Conservation (phyloP, 2,888 invertebrate genomes). For the Caenorhabditis sp. region DNA sequence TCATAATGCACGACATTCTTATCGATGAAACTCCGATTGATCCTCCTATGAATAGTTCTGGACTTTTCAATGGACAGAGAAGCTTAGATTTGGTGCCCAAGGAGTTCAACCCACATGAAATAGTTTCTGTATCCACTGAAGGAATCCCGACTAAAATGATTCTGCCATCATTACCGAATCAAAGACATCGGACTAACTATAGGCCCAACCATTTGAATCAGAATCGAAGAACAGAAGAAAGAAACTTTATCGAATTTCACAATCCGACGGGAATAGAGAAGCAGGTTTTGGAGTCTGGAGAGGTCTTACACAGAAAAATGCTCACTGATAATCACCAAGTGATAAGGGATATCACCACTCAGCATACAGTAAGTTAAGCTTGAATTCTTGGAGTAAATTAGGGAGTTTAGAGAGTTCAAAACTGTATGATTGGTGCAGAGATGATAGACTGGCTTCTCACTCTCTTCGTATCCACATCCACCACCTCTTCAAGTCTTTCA, state of each 20-base stretch:
- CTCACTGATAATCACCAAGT: slow-evolving; percentile 71
- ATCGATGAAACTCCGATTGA: slow-evolving; percentile 66
- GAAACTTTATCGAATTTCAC: slow-evolving; percentile 54
- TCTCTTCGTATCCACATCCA: slow-evolving; percentile 67
- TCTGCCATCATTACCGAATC: slow-evolving; percentile 7
- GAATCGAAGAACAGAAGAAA: slow-evolving; percentile 11
- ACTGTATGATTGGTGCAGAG: slow-evolving; percentile 90
- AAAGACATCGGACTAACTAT: slow-evolving; percentile 10
- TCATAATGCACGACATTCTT: slow-evolving; percentile 80
- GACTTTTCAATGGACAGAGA: slow-evolving; percentile 49
- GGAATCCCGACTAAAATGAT: slow-evolving; percentile 30
- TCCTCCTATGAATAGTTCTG: slow-evolving; percentile 17
- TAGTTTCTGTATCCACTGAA: slow-evolving; percentile 34
- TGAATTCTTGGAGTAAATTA: not conserved
- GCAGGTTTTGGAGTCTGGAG: slow-evolving; percentile 40
- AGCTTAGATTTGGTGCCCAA: slow-evolving; percentile 26
- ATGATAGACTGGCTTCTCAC: slow-evolving; percentile 90
- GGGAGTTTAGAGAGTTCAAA: slow-evolving; percentile 77
- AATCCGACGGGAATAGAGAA: slow-evolving; percentile 31
- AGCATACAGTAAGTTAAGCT: slow-evolving; percentile 64
- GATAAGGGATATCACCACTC: slow-evolving; percentile 73
- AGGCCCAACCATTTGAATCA: not conserved
- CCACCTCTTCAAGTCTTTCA: slow-evolving; percentile 55
- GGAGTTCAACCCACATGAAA: slow-evolving; percentile 17
- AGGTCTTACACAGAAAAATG: slow-evolving; percentile 44